Evolutionary conservation across 2,797 vertebrate species (phyloP).

Genomic region (Smutsia gigantea): DNA sequence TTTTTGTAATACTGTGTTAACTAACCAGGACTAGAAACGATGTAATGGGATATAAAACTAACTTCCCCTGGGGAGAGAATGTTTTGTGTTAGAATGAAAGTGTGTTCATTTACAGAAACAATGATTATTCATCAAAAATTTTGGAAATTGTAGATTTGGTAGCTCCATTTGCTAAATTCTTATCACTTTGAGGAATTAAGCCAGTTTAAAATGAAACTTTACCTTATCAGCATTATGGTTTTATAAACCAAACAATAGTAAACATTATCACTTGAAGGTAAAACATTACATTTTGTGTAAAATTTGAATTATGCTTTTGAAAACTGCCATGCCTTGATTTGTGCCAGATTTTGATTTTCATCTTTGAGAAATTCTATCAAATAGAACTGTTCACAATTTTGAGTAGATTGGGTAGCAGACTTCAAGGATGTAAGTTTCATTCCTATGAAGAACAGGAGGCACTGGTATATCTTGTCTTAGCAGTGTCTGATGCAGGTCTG

Average conservation of each 20-base stretch:
- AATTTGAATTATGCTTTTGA: constrained; percentile 51
- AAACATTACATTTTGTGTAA: constrained; percentile 48
- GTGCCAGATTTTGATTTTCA: constrained; percentile 56
- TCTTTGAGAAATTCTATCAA: constrained; percentile 37
- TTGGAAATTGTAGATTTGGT: constrained; percentile 29
- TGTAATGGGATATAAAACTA: background rate
- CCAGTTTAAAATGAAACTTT: constrained; percentile 46
- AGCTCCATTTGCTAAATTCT: constrained; percentile 45
- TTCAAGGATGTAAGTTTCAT: background rate
- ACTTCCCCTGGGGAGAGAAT: constrained; percentile 4
- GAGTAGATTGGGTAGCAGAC: background rate
- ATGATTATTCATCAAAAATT: background rate
- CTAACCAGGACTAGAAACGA: background rate
- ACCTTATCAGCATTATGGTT: background rate
- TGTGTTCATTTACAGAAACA: constrained; percentile 32
- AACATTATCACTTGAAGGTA: constrained; percentile 52
- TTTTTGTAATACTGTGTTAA: background rate
- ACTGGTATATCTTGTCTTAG: background rate
- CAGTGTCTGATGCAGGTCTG: background rate
- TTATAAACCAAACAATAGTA: constrained; percentile 47
- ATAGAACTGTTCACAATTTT: background rate
- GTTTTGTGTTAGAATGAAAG: constrained; percentile 4
- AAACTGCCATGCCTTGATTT: constrained; percentile 47
- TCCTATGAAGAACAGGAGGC: background rate
- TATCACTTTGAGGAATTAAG: constrained; percentile 33